Base-by-base conservation (phyloP, 30 jellyfish, hydroid and myxozoan species). In the Aurelia aurita region DNA sequence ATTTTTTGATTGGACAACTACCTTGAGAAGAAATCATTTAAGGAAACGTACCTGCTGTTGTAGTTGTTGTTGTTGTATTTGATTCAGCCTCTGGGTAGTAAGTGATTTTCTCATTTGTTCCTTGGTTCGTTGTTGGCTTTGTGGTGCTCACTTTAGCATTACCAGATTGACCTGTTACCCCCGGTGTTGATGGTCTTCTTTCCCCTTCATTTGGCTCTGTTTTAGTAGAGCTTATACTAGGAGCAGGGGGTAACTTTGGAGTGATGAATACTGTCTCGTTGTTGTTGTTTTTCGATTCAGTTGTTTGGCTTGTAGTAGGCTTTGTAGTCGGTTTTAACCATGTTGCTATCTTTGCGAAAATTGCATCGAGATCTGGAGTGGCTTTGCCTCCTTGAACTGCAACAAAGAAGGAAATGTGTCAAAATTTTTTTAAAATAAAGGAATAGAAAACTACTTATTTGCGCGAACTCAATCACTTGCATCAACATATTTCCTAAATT, bases 261-360 rank as follows among this genome's bases (percentile, higher is more conserved):
- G 84, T 72, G 23, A 16, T 39, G 72, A 72, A 72, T 18, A 72
- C 29, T 1, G 84, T 72, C 19, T 72, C 84, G 54, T 72, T 27
- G 31, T 70, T 43, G 67, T 62, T 43, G 29, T 70, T 57, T 29
- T 45, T 23, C 18, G 35, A 28, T 6, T 34, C 34, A 27, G 79
- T 34, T 3, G 88, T 44, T 63, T 79, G 74, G 25, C 57, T 57
- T 19, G 90, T 79, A 22, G 90, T 79, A 2, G 90, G 90, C 20
- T 79, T 64, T 27, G 82, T 79, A 19, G 90, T 79, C 0, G 90
- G 82, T 77, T 27, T 29, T 3, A 49, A 3, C 69, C 65, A 57
- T 51, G 90, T 79, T 20, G 90, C 90, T 25, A 79, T 22, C 65
- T 79, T 63, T 20, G 90, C 90, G 47, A 79, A 64, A 11, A 79